These are phyloP conservation scores for Tupaia tana DNA, from an alignment of 2,113 vertebrate species.

Conservation along the genomic window DNA sequence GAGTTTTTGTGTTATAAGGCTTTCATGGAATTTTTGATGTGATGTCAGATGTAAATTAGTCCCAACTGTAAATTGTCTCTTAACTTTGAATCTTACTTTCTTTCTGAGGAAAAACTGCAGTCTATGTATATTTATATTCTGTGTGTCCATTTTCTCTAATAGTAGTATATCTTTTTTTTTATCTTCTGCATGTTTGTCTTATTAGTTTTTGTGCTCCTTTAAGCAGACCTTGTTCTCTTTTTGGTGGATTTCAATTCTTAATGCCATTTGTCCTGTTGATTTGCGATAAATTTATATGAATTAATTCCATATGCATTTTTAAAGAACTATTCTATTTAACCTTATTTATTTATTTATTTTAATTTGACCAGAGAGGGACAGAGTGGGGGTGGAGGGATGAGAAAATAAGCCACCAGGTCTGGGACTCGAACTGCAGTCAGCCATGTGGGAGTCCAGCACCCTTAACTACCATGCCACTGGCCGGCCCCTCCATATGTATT, in stretches of 20 bases:
- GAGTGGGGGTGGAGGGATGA: too few relatives aligned
- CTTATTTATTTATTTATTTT: too few relatives aligned
- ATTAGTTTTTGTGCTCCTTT: slow-evolving; percentile 32
- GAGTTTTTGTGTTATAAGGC: not conserved
- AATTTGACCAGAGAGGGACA: too few relatives aligned
- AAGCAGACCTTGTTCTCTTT: slow-evolving; percentile 2
- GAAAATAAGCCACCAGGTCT: too few relatives aligned
- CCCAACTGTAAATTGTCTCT: slow-evolving; percentile 2
- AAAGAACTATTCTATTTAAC: not conserved
- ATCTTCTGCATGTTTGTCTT: slow-evolving; percentile 11
- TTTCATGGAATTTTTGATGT: slow-evolving; percentile 14
- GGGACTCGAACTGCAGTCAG: too few relatives aligned
- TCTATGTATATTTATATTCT: slow-evolving; percentile 3
- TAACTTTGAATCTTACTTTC: slow-evolving; percentile 27
- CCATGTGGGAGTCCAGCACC: too few relatives aligned
- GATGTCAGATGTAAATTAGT: slow-evolving; percentile 33
- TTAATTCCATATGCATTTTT: slow-evolving; percentile 72
- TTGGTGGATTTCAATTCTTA: slow-evolving; percentile 34
- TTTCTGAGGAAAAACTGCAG: not conserved
- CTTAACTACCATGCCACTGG: too few relatives aligned
- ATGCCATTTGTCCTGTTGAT: slow-evolving; percentile 65
- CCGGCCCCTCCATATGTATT: slow-evolving; percentile 60
- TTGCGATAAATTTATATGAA: slow-evolving; percentile 69
- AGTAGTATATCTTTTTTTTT: not conserved
- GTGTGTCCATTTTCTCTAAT: not conserved